Conservation (phyloP, 2,888 invertebrate genomes). For the Corythucha ciliata region DNA sequence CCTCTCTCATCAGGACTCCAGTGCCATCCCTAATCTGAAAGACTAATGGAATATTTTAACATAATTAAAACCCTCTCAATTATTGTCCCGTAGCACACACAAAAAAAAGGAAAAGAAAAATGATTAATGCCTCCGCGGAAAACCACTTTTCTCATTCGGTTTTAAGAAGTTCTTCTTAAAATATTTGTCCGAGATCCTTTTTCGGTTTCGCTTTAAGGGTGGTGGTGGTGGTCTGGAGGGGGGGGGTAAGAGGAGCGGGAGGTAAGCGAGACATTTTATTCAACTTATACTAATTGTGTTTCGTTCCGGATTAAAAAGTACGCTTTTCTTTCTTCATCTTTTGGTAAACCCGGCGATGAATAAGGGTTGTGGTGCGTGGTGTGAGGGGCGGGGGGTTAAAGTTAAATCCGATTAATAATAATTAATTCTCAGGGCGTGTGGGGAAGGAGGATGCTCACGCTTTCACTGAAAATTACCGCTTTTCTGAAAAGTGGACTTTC, state of each 20-base stretch:
- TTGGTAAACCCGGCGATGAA: background rate
- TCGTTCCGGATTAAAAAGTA: slow-evolving; percentile 30
- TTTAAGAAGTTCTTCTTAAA: slow-evolving; percentile 32
- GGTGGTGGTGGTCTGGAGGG: too few relatives aligned
- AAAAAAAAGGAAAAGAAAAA: too few relatives aligned
- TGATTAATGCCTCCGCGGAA: slow-evolving; percentile 30
- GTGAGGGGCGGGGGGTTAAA: slow-evolving; percentile 27
- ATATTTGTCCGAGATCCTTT: slow-evolving; percentile 28
- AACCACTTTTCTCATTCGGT: slow-evolving; percentile 27
- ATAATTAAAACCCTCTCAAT: slow-evolving; percentile 33
- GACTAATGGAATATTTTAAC: slow-evolving; percentile 32
- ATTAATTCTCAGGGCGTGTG: slow-evolving; percentile 25
- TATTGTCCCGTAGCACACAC: slow-evolving; percentile 28
- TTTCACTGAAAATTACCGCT: slow-evolving; percentile 16
- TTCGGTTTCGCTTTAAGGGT: slow-evolving; percentile 10
- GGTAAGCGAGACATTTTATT: slow-evolving; percentile 31
- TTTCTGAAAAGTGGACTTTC: too few relatives aligned
- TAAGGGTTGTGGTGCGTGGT: too few relatives aligned
- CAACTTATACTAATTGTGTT: slow-evolving; percentile 32
- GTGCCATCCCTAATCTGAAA: background rate
- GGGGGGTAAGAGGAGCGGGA: slow-evolving; percentile 9
- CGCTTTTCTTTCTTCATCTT: background rate
- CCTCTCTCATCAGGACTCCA: slow-evolving; percentile 4
- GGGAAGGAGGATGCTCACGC: background rate
- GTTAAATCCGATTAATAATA: slow-evolving; percentile 31